phyloP scores from a whole-genome alignment of 2,888 invertebrate genomes.

The Oxystoma pomonae region DNA sequence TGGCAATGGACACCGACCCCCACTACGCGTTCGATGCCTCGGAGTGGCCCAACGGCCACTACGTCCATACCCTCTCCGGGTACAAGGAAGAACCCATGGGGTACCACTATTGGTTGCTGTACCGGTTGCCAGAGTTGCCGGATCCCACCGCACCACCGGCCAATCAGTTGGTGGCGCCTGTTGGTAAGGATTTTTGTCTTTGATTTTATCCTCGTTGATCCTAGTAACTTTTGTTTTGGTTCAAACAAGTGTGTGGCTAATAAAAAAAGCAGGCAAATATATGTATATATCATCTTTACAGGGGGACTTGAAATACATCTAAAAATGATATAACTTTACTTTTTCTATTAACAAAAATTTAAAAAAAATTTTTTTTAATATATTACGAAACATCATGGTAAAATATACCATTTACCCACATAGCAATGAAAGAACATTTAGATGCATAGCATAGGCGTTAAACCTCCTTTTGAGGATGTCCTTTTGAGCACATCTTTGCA shows the following conservation, averaged over 20 bases:
- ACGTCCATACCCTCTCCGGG: slow-evolving; percentile 81
- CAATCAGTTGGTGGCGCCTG: slow-evolving; percentile 82
- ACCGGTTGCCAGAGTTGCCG: slow-evolving; percentile 75
- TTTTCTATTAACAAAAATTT: too few relatives aligned
- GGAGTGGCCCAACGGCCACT: slow-evolving; percentile 90
- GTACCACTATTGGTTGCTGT: slow-evolving; percentile 87
- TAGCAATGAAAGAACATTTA: too few relatives aligned
- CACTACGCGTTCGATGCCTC: slow-evolving; percentile 61
- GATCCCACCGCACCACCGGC: slow-evolving; percentile 79
- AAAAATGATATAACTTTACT: too few relatives aligned
- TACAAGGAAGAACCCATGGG: slow-evolving; percentile 78
- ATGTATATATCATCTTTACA: not conserved
- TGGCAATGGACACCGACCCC: slow-evolving; percentile 76
- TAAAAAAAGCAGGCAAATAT: too few relatives aligned
- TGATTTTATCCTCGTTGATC: not conserved
- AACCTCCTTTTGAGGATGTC: too few relatives aligned
- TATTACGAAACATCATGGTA: too few relatives aligned
- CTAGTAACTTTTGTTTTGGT: not conserved
- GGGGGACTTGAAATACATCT: not conserved
- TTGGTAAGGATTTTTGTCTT: slow-evolving; percentile 57
- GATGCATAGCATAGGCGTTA: too few relatives aligned
- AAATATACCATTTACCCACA: too few relatives aligned
- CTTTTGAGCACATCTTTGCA: not conserved
- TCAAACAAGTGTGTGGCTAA: too few relatives aligned
- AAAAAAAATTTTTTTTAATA: too few relatives aligned